Base-by-base conservation (phyloP, 2,888 invertebrate species). In the Lycocerus yunnanus region DNA sequence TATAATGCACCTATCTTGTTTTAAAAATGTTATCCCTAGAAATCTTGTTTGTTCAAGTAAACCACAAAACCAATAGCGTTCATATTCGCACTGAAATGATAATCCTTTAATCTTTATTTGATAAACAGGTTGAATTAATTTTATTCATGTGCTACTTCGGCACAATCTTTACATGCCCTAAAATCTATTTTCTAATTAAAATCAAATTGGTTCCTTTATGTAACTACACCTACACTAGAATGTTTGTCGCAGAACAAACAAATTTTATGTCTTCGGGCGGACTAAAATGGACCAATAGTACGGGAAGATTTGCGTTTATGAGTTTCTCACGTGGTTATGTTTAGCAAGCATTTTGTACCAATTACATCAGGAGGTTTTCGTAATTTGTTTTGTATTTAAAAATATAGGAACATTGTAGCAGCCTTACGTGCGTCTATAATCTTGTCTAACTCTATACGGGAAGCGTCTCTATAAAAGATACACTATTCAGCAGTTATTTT, bases 171-270 rank as follows among this genome's bases (percentile, higher is more conserved):
- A 65, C 76, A 79, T 79, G 78, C 75, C 81, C 80, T 79, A 69
- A 80, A 82, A 81, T 80, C 81, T 81, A 77, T 77, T 78, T 78
- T 80, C 81, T 81, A 82, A 82, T 82, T 82, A 82, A 82, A 82
- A 82, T 78, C 82, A 81, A 81, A 81, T 80, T 81, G 71, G 68
- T 70, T 74, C 71, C 73, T 66, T 68, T 68, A 27, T 65, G 77
- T 74, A 78, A 74, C 67, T 43, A 43, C 43, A 43, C 43, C 43
- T 43, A 43, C n/a, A n/a, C 43, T 71, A 66, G 73, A 59, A 69
- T 69, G 59, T 27, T 69, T 58, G 69, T 72, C 77, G 73, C 76
- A 18, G 20, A 78, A 76, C 75, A 73, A 68, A 78, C 72, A 74
- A 71, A 66, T 77, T 77, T 78, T 76, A 78, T 71, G 71, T 73